Conservation (phyloP, 2,113 vertebrate genomes). For the Bambusicola thoracicus region DNA sequence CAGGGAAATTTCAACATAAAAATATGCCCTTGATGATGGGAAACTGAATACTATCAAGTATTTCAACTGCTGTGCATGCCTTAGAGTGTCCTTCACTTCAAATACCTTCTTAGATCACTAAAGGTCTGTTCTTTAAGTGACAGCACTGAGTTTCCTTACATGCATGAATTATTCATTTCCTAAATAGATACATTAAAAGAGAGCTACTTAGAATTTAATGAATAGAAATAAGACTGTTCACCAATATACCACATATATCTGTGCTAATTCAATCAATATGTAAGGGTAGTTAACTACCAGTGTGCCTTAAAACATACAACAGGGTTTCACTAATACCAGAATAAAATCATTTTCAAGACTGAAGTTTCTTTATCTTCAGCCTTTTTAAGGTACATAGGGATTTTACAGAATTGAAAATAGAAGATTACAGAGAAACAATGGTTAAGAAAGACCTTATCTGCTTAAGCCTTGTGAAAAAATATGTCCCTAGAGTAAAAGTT, state of each 20-base stretch:
- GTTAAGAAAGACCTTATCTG: slow-evolving; percentile 35
- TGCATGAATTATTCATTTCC: slow-evolving; percentile 69
- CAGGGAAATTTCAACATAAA: slow-evolving; percentile 10
- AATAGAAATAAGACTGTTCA: slow-evolving; percentile 66
- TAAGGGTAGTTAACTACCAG: slow-evolving; percentile 39
- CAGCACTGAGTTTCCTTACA: slow-evolving; percentile 41
- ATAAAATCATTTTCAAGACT: slow-evolving; percentile 7
- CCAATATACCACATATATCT: slow-evolving; percentile 25
- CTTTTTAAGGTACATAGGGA: slow-evolving; percentile 18
- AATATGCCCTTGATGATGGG: not conserved
- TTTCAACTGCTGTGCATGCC: slow-evolving; percentile 33
- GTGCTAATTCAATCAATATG: slow-evolving; percentile 43
- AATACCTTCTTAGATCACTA: slow-evolving; percentile 44
- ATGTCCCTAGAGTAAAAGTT: slow-evolving; percentile 36
- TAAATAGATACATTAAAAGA: slow-evolving; percentile 65
- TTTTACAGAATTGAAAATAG: slow-evolving; percentile 26
- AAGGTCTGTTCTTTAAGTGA: slow-evolving; percentile 51
- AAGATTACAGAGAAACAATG: not conserved
- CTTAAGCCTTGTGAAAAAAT: slow-evolving; percentile 30
- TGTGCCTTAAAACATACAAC: not conserved
- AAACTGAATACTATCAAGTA: not conserved
- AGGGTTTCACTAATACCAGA: not conserved
- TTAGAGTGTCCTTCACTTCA: slow-evolving; percentile 55
- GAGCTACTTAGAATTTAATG: slow-evolving; percentile 60
- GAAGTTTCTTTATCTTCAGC: slow-evolving; percentile 37